Base-by-base conservation (phyloP, 2,888 invertebrate species). In the Hecatera dysodea region DNA sequence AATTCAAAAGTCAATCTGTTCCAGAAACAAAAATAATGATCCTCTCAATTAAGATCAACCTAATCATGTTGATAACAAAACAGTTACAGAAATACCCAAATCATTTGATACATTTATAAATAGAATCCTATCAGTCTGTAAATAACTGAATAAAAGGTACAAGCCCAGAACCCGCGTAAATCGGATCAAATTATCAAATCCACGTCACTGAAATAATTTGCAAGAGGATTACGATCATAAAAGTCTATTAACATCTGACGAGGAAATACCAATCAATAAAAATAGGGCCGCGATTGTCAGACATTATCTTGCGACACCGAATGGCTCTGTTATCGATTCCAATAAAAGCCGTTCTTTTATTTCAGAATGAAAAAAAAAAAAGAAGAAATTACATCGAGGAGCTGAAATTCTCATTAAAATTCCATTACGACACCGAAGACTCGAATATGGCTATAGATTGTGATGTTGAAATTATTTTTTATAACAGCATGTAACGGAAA, bases 351-450 rank as follows among this genome's bases (percentile, higher is more conserved):
- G 75, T 86, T 88, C 89, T 88, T 91, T 92, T 91, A 90, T 91
- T 91, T 91, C 88, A 88, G 84, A 66, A 80, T 72, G 81, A 80
- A 39, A 90, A 89, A 87, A 88, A 87, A 87, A 88, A 33, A 87
- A 87, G 88, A 33, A 86, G 87, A 86, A 91, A 92, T 91, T 90
- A 90, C 90, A 87, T 80, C 83, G 90, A 90, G 88, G 88, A 89
- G 90, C 90, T 89, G 90, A 92, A 93, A 90, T 92, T 90, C 93
- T 93, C 93, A 93, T 93, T 93, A 93, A 93, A 93, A 93, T 93
- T 93, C 93, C 93, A 93, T 93, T 93, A 93, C 89, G 88, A 75
- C 83, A 81, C 86, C 87, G 86, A 86, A 82, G 86, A 80, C 76
- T 88, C 83, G 88, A 91, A 90, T 91, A 90, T 89, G 85, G 85